Percentiles rank a stretch among this genome's conserved stretches.
Evolutionary conservation across 1,140 invertebrate species (phyloP).

Genomic region (Drosophila grimshawi): DNA sequence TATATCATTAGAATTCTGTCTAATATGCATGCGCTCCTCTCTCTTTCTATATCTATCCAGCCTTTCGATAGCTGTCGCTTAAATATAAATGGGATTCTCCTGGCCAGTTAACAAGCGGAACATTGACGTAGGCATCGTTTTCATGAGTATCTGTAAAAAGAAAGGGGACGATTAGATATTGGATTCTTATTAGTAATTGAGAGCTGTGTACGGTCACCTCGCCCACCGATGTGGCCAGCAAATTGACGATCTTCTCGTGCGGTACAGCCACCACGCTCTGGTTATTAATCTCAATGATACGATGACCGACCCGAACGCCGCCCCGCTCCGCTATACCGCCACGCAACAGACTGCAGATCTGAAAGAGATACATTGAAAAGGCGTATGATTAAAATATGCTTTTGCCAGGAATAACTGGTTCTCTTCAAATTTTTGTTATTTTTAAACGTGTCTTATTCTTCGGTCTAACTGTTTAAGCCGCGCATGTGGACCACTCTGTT

Average conservation of each 20-base stretch:
- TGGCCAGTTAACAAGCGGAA: slow-evolving; percentile 99
- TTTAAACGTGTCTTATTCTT: too few relatives aligned
- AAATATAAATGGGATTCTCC: slow-evolving; percentile 99
- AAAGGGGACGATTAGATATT: background rate
- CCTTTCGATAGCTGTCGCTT: slow-evolving; percentile 81
- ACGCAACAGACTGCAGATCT: slow-evolving; percentile 98
- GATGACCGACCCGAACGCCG: slow-evolving; percentile 98
- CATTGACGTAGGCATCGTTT: slow-evolving; percentile 99
- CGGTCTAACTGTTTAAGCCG: too few relatives aligned
- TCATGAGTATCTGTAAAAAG: slow-evolving; percentile 97
- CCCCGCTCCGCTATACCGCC: slow-evolving; percentile 99
- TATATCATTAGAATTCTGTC: slow-evolving; percentile 55
- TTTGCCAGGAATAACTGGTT: too few relatives aligned
- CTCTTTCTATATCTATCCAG: background rate
- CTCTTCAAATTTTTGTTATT: background rate
- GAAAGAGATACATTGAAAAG: background rate
- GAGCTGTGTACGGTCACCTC: slow-evolving; percentile 89
- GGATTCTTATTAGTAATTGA: background rate
- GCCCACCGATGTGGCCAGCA: slow-evolving; percentile 98
- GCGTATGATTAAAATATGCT: background rate
- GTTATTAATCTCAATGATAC: slow-evolving; percentile 99
- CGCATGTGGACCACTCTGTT: too few relatives aligned
- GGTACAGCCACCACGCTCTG: slow-evolving; percentile 99
- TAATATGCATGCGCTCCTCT: slow-evolving; percentile 32
- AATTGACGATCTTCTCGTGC: slow-evolving; percentile 99